phyloP scores from a whole-genome alignment of 2,888 invertebrate genomes.

The Nycteola revayana region DNA sequence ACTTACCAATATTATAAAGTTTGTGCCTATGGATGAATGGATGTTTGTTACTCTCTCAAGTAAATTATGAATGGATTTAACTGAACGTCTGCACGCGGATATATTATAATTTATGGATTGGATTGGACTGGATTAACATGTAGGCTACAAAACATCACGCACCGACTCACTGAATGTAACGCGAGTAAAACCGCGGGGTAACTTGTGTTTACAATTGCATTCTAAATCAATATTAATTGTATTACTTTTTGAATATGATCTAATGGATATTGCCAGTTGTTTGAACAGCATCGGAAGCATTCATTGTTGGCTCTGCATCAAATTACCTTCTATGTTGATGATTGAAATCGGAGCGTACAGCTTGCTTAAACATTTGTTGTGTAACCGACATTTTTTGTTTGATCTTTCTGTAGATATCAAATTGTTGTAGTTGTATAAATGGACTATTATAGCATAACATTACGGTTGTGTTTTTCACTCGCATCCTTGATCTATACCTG shows the following conservation, averaged over 20 bases:
- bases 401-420: slow-evolving; percentile 39
- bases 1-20: no score
- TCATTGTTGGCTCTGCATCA: slow-evolving; percentile 56
- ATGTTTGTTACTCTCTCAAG: no score
- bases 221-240: no score
- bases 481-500: slow-evolving; percentile 41
- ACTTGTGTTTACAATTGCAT: no score
- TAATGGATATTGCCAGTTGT: slow-evolving; percentile 47
- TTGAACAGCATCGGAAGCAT: slow-evolving; percentile 57
- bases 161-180: no score
- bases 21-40: no score
- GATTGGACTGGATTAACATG: no score
- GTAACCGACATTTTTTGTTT: slow-evolving; percentile 47
- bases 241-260: slow-evolving; percentile 14
- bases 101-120: no score
- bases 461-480: slow-evolving; percentile 17
- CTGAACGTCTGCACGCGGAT: no score
- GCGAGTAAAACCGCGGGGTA: no score
- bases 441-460: slow-evolving; percentile 36
- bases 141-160: no score
- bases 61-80: no score
- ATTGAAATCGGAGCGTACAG: slow-evolving; percentile 55
- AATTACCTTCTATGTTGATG: slow-evolving; percentile 47
- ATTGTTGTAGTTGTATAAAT: slow-evolving; percentile 35
- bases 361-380: slow-evolving; percentile 41